These are phyloP conservation scores for Cyclargus thomasi DNA, from an alignment of 1,140 invertebrate genomes.

Conservation along the genomic window DNA sequence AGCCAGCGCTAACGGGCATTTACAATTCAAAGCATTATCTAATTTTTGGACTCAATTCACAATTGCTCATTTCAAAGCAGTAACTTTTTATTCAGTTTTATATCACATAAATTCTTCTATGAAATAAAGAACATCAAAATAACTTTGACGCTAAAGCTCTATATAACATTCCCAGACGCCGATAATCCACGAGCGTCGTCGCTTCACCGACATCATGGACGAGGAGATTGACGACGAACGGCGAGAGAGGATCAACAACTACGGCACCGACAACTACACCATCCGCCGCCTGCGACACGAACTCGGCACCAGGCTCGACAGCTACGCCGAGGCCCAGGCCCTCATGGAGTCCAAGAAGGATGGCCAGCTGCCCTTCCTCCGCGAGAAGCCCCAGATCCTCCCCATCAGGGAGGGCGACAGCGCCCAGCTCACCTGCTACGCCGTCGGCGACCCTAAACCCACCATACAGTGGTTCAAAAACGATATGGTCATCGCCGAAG, in stretches of 20 bases:
- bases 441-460: constrained; percentile 92
- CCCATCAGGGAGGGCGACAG: constrained; percentile 87
- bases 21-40: no score
- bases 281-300: constrained; percentile 87
- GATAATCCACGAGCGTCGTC: constrained; percentile 89
- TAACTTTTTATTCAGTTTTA: no score
- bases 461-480: constrained; percentile 97
- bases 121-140: no score
- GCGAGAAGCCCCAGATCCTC: constrained; percentile 86
- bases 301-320: constrained; percentile 85
- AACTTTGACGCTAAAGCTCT: no score
- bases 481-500: constrained; percentile 89
- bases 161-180: constrained; percentile 78
- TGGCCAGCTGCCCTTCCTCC: constrained; percentile 86
- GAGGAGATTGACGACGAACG: constrained; percentile 96
- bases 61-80: no score
- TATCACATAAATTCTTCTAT: no score
- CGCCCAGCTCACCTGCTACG: constrained; percentile 87
- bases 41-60: constrained; percentile 42
- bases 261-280: constrained; percentile 82
- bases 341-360: constrained; percentile 87
- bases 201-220: constrained; percentile 96
- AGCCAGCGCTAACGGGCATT: no score
- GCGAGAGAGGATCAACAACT: constrained; percentile 85
- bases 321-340: constrained; percentile 89